Evolutionary conservation across 2,888 invertebrate species (phyloP).

Genomic region (Lottia scabra): DNA sequence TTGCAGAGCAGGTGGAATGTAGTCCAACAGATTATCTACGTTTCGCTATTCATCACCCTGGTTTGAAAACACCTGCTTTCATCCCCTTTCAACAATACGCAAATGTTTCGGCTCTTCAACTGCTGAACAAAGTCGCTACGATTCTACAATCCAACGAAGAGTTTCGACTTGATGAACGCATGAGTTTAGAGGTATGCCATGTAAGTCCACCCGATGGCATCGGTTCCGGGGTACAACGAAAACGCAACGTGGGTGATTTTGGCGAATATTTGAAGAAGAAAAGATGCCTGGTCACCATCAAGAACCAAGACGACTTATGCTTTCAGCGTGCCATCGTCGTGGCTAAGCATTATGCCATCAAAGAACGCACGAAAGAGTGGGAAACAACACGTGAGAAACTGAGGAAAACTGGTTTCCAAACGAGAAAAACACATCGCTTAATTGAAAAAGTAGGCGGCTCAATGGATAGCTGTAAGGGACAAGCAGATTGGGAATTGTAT

Average conservation of each 20-base stretch:
- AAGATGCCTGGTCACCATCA: neutral
- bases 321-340: constrained; percentile 1
- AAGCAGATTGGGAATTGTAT: neutral
- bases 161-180: neutral
- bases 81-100: neutral
- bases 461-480: neutral
- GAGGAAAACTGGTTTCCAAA: neutral
- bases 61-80: neutral
- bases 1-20: neutral
- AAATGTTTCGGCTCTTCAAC: neutral
- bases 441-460: neutral
- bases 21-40: neutral
- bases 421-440: neutral
- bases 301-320: neutral
- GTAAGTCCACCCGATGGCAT: neutral
- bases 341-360: neutral
- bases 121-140: neutral
- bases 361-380: neutral
- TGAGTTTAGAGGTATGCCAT: neutral
- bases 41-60: neutral
- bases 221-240: neutral
- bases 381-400: neutral
- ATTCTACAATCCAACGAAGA: neutral
- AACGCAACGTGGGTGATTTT: neutral
- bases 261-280: neutral